Evolutionary conservation across 1,140 invertebrate genomes (phyloP), one percentile per base, ranked within the genome.

Genomic region (Euschistus heros): DNA sequence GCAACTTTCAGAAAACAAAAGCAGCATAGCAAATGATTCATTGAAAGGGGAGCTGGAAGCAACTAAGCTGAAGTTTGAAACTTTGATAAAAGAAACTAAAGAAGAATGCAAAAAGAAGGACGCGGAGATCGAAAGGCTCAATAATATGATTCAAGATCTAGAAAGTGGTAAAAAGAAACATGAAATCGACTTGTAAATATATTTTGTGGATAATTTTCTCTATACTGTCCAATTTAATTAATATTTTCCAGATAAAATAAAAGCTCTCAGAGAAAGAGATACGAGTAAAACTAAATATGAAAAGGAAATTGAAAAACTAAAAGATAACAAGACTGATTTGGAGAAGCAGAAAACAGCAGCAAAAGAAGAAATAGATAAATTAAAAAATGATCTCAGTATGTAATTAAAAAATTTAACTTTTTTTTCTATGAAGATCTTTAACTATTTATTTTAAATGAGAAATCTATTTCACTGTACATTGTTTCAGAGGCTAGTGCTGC

Each of bases 91-190:
- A 55, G 76, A 81, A 67, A 71, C 77, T 20, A 77, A 70, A 70
- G 77, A 80, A 71, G 79, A 79, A 68, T 80, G 78, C 66, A 76
- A 75, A 66, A 77, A 76, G 63, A 73, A 78, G 30, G 73, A 74
- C 71, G 80, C 77, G 74, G 73, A 74, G 74, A 81, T 76, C 59
- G 71, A 72, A 46, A 73, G 72, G 55, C 75, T 82, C 27, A 64
- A 69, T 22, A 68, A 66, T 60, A 54, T 55, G 62, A 59, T 69
- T 26, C 57, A 67, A 64, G 74, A 50, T n/a, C 33, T 62, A 22
- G 62, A 70, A 63, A 63, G 63, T 47, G 69, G 69, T 70, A 66
- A 66, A 60, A 22, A 37, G n/a, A 15, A 61, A 42, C 14, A 61
- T 5, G 4, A 37, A 4, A 62, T 1, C 26, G 10, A 62, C 8